Percentiles rank a stretch among this genome's conserved stretches.
These are phyloP conservation scores for Tholera decimalis DNA, from an alignment of 2,888 invertebrate genomes.

Conservation along the genomic window DNA sequence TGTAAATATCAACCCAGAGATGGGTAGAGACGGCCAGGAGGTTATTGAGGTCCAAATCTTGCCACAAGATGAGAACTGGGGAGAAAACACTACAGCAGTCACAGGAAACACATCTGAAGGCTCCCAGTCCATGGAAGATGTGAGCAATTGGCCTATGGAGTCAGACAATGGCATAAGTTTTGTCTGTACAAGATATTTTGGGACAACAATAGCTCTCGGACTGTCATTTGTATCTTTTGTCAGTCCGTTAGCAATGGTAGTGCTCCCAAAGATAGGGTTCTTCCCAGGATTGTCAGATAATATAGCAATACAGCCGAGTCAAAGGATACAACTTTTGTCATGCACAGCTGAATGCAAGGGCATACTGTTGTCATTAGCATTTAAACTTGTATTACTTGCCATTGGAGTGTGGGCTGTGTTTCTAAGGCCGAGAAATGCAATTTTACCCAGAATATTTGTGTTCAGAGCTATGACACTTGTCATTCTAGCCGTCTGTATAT, in stretches of 20 bases:
- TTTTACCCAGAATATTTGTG: slow-evolving; percentile 97
- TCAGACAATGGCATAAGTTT: slow-evolving; percentile 93
- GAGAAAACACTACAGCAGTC: slow-evolving; percentile 99
- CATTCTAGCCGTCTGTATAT: slow-evolving; percentile 97
- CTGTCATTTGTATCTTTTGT: slow-evolving; percentile 96
- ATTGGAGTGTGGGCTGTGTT: slow-evolving; percentile 98
- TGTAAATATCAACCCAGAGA: slow-evolving; percentile 95
- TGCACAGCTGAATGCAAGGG: slow-evolving; percentile 99
- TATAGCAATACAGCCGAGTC: slow-evolving; percentile 93
- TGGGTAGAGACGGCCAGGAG: slow-evolving; percentile 95
- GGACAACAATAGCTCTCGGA: slow-evolving; percentile 95
- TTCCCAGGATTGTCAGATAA: slow-evolving; percentile 94
- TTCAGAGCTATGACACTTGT: slow-evolving; percentile 97
- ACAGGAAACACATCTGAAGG: slow-evolving; percentile 99
- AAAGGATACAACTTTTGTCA: slow-evolving; percentile 93
- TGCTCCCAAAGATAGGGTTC: slow-evolving; percentile 97
- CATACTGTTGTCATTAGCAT: slow-evolving; percentile 96
- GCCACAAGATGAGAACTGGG: slow-evolving; percentile 99
- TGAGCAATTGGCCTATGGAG: slow-evolving; percentile 96
- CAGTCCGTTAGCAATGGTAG: slow-evolving; percentile 98
- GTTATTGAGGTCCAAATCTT: slow-evolving; percentile 99
- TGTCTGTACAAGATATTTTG: slow-evolving; percentile 96
- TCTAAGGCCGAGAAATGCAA: slow-evolving; percentile 95
- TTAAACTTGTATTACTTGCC: slow-evolving; percentile 97
- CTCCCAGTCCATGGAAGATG: slow-evolving; percentile 98